Evolutionary conservation across 2,113 vertebrate species (phyloP).

Genomic region (Phyllostomus hastatus): DNA sequence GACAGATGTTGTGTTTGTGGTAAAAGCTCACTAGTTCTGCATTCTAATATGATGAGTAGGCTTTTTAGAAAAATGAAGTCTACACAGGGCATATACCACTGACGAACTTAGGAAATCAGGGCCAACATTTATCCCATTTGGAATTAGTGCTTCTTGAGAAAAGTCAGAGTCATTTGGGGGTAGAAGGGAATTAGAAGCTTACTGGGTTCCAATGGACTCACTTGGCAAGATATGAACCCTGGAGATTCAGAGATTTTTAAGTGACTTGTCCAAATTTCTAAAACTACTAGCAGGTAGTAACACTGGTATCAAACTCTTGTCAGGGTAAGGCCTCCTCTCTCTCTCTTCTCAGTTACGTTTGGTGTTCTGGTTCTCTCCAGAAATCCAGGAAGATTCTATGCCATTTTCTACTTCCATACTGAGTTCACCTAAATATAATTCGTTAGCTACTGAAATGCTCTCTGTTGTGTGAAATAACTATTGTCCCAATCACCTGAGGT

Average conservation of each 20-base stretch:
- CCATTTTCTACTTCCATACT: not conserved
- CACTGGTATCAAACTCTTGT: not conserved
- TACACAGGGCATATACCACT: not conserved
- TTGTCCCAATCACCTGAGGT: not conserved
- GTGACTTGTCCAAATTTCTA: not conserved
- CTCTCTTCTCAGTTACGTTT: not conserved
- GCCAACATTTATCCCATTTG: not conserved
- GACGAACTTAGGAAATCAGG: not conserved
- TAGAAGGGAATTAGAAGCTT: not conserved
- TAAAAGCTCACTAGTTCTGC: constrained; percentile 25
- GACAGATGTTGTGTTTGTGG: constrained; percentile 58
- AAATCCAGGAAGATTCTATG: not conserved
- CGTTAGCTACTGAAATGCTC: not conserved
- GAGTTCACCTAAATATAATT: not conserved
- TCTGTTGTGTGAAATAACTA: not conserved
- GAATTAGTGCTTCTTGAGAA: not conserved
- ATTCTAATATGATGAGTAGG: not conserved
- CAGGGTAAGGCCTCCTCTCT: not conserved
- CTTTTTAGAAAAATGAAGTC: not conserved
- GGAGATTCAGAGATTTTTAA: not conserved
- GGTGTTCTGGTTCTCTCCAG: not conserved
- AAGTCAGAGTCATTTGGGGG: not conserved
- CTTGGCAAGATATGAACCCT: not conserved
- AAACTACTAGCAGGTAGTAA: not conserved
- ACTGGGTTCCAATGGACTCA: not conserved